Percentiles rank a stretch among this genome's conserved stretches.
phyloP scores from a whole-genome alignment of 2,797 vertebrate genomes.

The Rhabdomys pumilio region DNA sequence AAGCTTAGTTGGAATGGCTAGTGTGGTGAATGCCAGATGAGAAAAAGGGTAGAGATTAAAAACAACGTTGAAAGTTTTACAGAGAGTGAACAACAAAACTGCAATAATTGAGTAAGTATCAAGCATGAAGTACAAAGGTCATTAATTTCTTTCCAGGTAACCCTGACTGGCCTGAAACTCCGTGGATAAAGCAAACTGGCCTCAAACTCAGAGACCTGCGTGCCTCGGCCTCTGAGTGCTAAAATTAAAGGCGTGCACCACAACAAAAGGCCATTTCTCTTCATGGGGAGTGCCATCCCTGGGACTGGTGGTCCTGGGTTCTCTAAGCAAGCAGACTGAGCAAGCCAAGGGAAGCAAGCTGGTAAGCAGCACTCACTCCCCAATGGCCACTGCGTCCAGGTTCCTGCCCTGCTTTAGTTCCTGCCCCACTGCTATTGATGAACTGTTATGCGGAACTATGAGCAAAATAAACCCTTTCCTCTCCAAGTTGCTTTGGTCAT shows the following conservation, averaged over 20 bases:
- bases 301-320: too few species aligned
- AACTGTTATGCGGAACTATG: not conserved
- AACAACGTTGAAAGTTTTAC: slow-evolving; percentile 3
- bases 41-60: not conserved
- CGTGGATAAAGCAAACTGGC: not conserved
- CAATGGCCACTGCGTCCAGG: not conserved
- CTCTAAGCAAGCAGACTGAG: not conserved
- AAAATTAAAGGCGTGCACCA: not conserved
- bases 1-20: not conserved
- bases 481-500: not conserved
- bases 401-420: not conserved
- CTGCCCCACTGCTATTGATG: not conserved
- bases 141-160: not conserved
- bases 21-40: not conserved
- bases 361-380: not conserved
- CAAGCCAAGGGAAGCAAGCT: not conserved
- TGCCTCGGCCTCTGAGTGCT: not conserved
- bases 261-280: not conserved
- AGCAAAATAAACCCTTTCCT: not conserved
- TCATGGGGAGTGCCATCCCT: not conserved
- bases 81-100: not conserved
- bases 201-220: not conserved
- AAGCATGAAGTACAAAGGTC: not conserved
- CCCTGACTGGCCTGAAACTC: not conserved
- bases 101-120: not conserved